Percentiles rank a stretch among this genome's conserved stretches.
phyloP scores from a whole-genome alignment of 2,113 vertebrate genomes.

The Bos indicus region DNA sequence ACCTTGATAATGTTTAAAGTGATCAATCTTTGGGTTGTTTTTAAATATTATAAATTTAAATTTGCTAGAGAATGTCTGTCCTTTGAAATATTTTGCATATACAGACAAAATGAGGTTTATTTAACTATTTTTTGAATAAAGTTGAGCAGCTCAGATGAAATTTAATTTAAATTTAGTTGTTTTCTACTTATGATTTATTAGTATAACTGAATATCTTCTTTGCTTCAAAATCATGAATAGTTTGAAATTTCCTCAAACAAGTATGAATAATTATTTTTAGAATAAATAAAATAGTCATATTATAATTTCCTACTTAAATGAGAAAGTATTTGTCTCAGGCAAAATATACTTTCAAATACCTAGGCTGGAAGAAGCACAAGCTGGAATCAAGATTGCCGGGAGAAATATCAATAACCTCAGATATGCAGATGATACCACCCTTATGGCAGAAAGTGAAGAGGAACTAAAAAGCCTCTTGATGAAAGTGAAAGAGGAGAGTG shows the following conservation, averaged over 20 bases:
- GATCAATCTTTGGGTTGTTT: neutral
- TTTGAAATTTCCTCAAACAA: conserved; percentile 2
- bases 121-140: neutral
- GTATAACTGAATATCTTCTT: neutral
- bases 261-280: conserved; percentile 21
- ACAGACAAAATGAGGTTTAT: neutral
- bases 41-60: neutral
- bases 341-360: neutral
- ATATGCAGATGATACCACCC: too few species aligned
- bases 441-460: too few species aligned
- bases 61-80: neutral
- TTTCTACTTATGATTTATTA: conserved; percentile 38
- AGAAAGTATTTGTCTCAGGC: neutral
- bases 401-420: too few species aligned
- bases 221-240: neutral
- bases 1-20: neutral
- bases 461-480: too few species aligned
- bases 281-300: conserved; percentile 16
- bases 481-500: too few species aligned
- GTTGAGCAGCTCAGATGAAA: neutral
- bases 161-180: conserved; percentile 29
- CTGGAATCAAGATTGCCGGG: too few species aligned
- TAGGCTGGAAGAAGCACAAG: neutral
- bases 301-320: neutral
- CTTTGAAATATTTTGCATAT: neutral